These are phyloP conservation scores for Drosophila prostipennis DNA, from an alignment of 2,888 invertebrate genomes.

Conservation along the genomic window DNA sequence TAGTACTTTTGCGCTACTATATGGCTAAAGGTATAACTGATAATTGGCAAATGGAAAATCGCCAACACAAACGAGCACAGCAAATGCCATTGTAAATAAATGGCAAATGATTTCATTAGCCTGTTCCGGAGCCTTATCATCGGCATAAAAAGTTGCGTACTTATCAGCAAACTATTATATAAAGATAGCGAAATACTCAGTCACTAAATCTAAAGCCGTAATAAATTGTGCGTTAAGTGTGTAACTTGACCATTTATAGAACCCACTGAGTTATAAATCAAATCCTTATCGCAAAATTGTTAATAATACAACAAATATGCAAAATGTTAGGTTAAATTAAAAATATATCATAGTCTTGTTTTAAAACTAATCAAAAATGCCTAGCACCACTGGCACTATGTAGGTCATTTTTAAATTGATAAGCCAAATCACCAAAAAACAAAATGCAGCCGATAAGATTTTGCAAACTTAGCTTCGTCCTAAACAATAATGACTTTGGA, in stretches of 20 bases:
- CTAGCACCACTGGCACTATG: neutral
- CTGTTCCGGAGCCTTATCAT: conserved; percentile 43
- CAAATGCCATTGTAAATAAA: neutral
- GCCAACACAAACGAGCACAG: neutral
- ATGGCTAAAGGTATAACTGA: neutral
- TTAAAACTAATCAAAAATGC: too few relatives aligned
- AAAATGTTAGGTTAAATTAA: too few relatives aligned
- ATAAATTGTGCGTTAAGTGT: conserved; percentile 9
- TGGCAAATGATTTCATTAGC: conserved; percentile 15
- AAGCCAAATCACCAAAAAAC: neutral
- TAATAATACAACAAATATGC: too few relatives aligned
- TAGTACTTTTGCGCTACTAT: neutral
- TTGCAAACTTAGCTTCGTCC: neutral
- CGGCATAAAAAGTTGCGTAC: conserved; percentile 7
- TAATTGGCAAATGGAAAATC: conserved; percentile 1
- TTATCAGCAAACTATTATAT: conserved; percentile 49
- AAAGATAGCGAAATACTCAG: conserved; percentile 1
- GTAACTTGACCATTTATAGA: neutral
- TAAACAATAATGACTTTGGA: neutral
- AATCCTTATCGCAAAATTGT: too few relatives aligned
- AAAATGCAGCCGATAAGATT: conserved; percentile 9
- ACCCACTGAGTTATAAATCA: too few relatives aligned
- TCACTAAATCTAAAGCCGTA: neutral
- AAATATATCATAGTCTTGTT: too few relatives aligned
- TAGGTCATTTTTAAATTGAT: conserved; percentile 20